Evolutionary conservation across 2,888 invertebrate genomes (phyloP), one percentile per base, ranked within the genome.

Genomic region (Xanthostigma xanthostigma): DNA sequence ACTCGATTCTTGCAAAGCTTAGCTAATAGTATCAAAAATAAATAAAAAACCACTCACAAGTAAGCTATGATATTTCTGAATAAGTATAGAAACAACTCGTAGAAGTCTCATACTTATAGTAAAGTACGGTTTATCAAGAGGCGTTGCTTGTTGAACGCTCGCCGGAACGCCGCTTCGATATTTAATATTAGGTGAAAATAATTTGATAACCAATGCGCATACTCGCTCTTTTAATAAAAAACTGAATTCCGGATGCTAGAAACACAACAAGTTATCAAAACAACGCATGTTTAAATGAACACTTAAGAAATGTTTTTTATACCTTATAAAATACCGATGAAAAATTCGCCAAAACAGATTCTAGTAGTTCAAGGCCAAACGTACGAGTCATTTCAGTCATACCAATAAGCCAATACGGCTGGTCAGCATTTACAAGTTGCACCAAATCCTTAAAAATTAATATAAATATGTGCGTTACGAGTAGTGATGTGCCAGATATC

Each of bases 181-280:
- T 63, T 97, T 97, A n/a, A 97, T 88, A 65, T 95, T 97, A 10
- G 97, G 97, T 27, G 97, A 97, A 66, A 98, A 97, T 51, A 98
- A 71, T 66, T 95, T 90, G 55, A 98, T 97, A n/a, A 98, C 91
- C 58, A 98, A 74, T 1, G 97, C 96, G 65, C 97, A 98, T 0
- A 98, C 96, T 53, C 93, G 80, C 65, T 98, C 97, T 65, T 96
- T 97, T 48, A 98, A 66, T 36, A 98, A 70, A 62, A 94, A 89
- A 58, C 90, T 84, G 65, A 97, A 96, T 65, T 97, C 96, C 6
- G 83, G 79, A 69, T 94, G 92, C 88, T 94, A 68, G 37, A 74
- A 75, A 52, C 51, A 55, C 53, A 53, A 51, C 34, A 46, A 46
- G 47, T 50, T 42, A 38, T 45, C 47, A 11, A 49, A 37, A 47